Evolutionary conservation across 1,140 invertebrate genomes (phyloP).

Genomic region (Adelges cooleyi): DNA sequence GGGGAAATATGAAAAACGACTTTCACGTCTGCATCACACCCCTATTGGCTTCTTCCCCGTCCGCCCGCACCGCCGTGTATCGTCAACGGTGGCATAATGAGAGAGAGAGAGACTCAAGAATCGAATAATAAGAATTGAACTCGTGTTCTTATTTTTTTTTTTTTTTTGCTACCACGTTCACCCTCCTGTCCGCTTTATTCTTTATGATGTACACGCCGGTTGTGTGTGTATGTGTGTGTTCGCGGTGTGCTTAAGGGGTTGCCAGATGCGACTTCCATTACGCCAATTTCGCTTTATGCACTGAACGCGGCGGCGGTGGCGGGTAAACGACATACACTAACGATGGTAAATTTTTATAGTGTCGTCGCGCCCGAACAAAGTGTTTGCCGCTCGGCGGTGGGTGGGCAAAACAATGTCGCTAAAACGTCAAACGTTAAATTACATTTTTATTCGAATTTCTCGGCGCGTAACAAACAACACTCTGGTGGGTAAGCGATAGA

Average conservation of each 20-base stretch:
- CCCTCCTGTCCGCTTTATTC: not conserved
- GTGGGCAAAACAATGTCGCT: constrained; percentile 6
- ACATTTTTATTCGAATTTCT: constrained; percentile 28
- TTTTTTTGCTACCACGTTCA: not conserved
- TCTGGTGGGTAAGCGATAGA: constrained; percentile 15
- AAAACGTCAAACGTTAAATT: constrained; percentile 29
- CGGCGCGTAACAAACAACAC: constrained; percentile 5
- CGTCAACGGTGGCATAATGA: constrained; percentile 7
- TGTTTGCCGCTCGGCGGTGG: not conserved
- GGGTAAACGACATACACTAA: constrained; percentile 25
- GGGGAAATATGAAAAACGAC: constrained; percentile 22
- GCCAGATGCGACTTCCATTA: constrained; percentile 29
- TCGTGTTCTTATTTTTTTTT: not conserved
- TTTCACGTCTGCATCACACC: not conserved
- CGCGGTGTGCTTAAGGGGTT: constrained; percentile 16
- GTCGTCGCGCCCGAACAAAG: constrained; percentile 4
- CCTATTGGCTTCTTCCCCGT: too few species aligned
- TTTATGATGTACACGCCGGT: not conserved
- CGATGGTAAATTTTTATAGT: constrained; percentile 26
- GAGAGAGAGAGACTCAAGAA: not conserved
- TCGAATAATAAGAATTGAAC: constrained; percentile 22
- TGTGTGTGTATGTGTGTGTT: not conserved
- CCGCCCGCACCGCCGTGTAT: too few species aligned
- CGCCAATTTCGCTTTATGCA: constrained; percentile 16
- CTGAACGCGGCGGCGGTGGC: not conserved